Conservation (phyloP, 2,888 invertebrate genomes). For the Chydorus sphaericus region DNA sequence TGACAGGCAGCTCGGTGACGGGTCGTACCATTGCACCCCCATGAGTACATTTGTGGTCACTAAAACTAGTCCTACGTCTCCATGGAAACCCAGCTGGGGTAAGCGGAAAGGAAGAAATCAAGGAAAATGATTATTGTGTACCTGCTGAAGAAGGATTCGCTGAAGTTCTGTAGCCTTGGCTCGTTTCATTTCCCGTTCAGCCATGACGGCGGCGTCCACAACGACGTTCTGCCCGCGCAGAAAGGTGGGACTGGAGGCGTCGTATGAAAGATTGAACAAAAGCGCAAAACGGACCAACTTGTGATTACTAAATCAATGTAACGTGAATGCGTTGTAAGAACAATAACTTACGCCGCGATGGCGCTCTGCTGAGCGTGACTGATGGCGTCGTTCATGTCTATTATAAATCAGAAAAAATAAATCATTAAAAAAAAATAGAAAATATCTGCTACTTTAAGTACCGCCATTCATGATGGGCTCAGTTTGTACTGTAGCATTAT, state of each 20-base stretch:
- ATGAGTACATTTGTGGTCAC: no score
- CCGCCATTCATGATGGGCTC: background rate
- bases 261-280: background rate
- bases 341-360: background rate
- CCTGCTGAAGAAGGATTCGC: slow-evolving; percentile 59
- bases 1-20: no score
- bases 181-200: slow-evolving; percentile 64
- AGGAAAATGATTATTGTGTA: slow-evolving; percentile 15
- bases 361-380: background rate
- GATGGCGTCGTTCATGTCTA: no score
- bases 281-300: background rate
- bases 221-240: slow-evolving; percentile 75
- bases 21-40: no score
- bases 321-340: background rate
- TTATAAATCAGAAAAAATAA: background rate
- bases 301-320: background rate
- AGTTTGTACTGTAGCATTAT: background rate
- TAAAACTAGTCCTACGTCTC: no score
- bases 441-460: background rate
- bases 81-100: no score
- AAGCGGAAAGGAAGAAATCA: background rate
- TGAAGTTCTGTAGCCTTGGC: slow-evolving; percentile 75
- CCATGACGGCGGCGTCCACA: slow-evolving; percentile 59
- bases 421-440: background rate
- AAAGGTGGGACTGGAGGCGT: slow-evolving; percentile 34